These are phyloP conservation scores for Eudasyphora cyanicolor DNA, from an alignment of 2,888 invertebrate species.

Conservation along the genomic window DNA sequence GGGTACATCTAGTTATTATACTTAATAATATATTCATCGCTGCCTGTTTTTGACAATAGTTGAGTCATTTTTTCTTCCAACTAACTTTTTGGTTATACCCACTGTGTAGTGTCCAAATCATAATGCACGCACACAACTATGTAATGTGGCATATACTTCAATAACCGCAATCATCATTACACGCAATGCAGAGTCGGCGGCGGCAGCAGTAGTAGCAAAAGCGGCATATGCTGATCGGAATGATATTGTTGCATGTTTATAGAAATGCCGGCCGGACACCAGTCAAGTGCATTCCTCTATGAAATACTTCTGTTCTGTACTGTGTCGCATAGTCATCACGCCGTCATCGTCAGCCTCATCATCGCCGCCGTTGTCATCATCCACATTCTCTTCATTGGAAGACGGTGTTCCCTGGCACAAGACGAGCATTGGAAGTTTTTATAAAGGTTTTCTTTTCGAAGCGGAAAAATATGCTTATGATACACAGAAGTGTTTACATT, in stretches of 20 bases:
- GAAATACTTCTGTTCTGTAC: constrained; percentile 32
- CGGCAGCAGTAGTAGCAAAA: background rate
- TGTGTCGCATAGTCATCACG: background rate
- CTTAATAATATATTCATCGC: too few relatives aligned
- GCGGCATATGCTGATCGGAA: constrained; percentile 33
- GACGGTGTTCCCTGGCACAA: background rate
- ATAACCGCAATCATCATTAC: background rate
- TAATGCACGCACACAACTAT: background rate
- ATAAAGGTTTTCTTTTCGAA: background rate
- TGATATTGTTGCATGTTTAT: constrained; percentile 57
- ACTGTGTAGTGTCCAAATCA: background rate
- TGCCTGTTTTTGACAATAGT: too few relatives aligned
- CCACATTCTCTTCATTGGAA: background rate
- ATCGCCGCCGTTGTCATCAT: background rate
- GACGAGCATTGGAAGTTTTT: constrained; percentile 2
- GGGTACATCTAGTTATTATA: too few relatives aligned
- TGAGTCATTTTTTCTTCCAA: too few relatives aligned
- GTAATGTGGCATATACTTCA: background rate
- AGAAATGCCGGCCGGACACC: constrained; percentile 31
- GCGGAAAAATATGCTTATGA: constrained; percentile 14
- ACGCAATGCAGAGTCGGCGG: background rate
- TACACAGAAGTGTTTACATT: background rate
- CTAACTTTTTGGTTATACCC: background rate
- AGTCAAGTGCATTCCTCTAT: constrained; percentile 30
- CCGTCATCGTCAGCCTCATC: background rate